Evolutionary conservation across 1,140 invertebrate genomes (phyloP), one percentile per base, ranked within the genome.

Genomic region (Zaprionus ghesquierei): DNA sequence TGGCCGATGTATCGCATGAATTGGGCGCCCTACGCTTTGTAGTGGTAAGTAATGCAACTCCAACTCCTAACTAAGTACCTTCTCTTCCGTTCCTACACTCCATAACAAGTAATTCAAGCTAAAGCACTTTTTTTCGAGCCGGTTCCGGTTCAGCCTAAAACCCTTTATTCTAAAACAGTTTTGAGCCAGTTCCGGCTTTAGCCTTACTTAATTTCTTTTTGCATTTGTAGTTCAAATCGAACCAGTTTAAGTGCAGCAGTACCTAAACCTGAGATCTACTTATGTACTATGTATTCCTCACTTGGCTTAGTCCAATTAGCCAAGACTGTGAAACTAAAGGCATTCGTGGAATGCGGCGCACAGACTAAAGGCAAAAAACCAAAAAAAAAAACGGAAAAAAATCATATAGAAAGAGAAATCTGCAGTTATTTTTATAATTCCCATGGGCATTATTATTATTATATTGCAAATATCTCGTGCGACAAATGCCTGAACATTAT

Each of bases 1-100:
- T 91, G 90, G 75, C 90, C 68, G 90, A 91, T 75, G 87, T 91
- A 65, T 90, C 90, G 29, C 90, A 91, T 63, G 90, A 91, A 69
- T 69, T 91, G 61, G 90, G 90, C 54, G 84, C 90, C 50, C 72
- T 91, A 51, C 87, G 90, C 51, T 90, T 89, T 73, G 90, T 91
- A 54, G 85, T 91, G 87, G 90, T 91, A 76, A 91, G 90, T 91
- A 63, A 18, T 20, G 18, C n/a, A n/a, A n/a, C n/a, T n/a, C n/a
- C n/a, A n/a, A n/a, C n/a, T n/a, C n/a, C n/a, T 12, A n/a, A 3
- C 41, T 8, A 20, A 44, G 35, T 38, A 38, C 12, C 33, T 35
- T 15, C 8, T 18, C 1, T 18, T 1, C 8, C 2, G 5, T 10
- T 44, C n/a, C 41, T 20, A 8, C n/a, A 44, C 15, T 44, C 2